These are phyloP conservation scores for Stenoptilia bipunctidactyla DNA, from an alignment of 2,888 invertebrate genomes.

Conservation along the genomic window DNA sequence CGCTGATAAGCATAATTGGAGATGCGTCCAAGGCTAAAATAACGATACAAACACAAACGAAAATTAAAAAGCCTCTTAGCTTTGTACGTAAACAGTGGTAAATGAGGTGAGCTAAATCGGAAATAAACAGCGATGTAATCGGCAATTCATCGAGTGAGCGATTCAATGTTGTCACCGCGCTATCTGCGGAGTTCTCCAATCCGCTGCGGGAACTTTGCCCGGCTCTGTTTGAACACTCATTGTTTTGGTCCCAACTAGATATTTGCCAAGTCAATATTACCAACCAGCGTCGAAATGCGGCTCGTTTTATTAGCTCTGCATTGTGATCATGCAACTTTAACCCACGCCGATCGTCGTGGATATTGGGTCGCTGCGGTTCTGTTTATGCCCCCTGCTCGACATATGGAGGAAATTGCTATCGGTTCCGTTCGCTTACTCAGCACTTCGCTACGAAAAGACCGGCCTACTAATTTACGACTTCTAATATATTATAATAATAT, in stretches of 20 bases:
- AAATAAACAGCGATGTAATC: background rate
- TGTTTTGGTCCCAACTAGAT: slow-evolving; percentile 27
- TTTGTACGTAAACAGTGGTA: background rate
- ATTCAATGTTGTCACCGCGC: background rate
- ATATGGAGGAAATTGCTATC: slow-evolving; percentile 53
- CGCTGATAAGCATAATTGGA: slow-evolving; percentile 11
- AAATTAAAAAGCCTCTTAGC: background rate
- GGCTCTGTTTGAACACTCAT: slow-evolving; percentile 18
- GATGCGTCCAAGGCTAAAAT: slow-evolving; percentile 8
- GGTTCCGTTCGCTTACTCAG: slow-evolving; percentile 49
- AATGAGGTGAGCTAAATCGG: background rate
- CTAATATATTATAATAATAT: no score
- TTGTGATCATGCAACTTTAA: slow-evolving; percentile 60
- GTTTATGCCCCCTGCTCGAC: slow-evolving; percentile 21
- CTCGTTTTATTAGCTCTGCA: slow-evolving; percentile 48
- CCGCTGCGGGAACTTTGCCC: slow-evolving; percentile 18
- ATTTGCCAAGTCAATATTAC: slow-evolving; percentile 21
- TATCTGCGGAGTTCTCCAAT: slow-evolving; percentile 6
- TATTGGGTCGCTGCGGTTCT: slow-evolving; percentile 38
- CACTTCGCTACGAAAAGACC: slow-evolving; percentile 26
- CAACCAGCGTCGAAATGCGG: slow-evolving; percentile 31
- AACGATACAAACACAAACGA: slow-evolving; percentile 19
- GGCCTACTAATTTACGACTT: no score
- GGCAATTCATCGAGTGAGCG: background rate
- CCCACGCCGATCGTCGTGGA: slow-evolving; percentile 46